Base-by-base conservation (phyloP, 2,888 invertebrate genomes). In the Oligia latruncula region DNA sequence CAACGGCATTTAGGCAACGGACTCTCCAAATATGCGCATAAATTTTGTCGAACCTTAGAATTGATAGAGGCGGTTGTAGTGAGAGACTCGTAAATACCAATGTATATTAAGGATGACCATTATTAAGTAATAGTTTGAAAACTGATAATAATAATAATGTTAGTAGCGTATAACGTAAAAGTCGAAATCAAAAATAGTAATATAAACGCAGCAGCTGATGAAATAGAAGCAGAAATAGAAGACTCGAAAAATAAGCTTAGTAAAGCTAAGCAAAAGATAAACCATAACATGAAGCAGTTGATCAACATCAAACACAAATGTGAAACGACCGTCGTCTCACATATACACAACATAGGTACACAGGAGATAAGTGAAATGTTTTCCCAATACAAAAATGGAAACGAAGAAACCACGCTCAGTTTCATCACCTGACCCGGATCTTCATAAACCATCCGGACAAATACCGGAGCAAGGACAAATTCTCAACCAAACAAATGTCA, bases 401-500 rank as follows among this genome's bases (percentile, higher is more conserved):
- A 82, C 68, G 49, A 77, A 83, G 76, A 81, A 65, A 74, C 66
- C 4, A 29, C 40, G 23, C 77, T 67, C 52, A 79, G 79, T 86
- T 87, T 79, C 85, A 80, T 82, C 78, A 85, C 71, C 20, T 75
- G 83, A 92, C 87, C 90, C 92, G 92, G 92, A 93, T 92, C 90
- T 90, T 84, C 74, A 78, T 35, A 76, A 86, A 80, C 84, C 68
- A 84, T 88, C 88, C 87, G 86, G 87, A 83, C 86, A 86, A 89
- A 91, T 92, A 91, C 86, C 91, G 88, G 92, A 92, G 92, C 93
- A 90, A 93, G 93, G 92, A 84, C 91, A 72, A 80, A 75, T 78
- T 84, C 84, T 83, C 76, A 81, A 88, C 55, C 46, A 58, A 67
- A 85, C 62, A 89, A 89, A 89, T 88, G 89, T 83, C 90, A 90